Evolutionary conservation across 2,113 vertebrate species (phyloP), one percentile per base, ranked within the genome.

Genomic region (Otolemur garnettii): DNA sequence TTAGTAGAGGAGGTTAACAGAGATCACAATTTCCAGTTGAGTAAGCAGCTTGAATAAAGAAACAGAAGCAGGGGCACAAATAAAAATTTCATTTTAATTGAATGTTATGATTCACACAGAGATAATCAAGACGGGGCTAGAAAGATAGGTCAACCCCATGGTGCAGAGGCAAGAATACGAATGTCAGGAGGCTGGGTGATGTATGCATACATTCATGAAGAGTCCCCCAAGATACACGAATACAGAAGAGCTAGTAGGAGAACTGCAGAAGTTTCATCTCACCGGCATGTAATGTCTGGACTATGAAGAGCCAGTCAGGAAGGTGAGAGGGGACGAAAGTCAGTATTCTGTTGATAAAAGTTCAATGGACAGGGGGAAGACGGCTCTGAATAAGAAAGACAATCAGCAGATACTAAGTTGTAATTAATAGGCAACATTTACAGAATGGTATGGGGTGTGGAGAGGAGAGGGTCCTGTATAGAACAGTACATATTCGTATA

Each of bases 1-100:
- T 74, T 53, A 50, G 3, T 45, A 75, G 21, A 13, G 35, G 33
- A 69, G 17, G 7, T 74, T 85, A 88, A 84, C 22, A 74, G 78
- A 62, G 22, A 45, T 18, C 8, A 33, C 10, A 55, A 28, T 62
- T 62, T 62, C 14, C 30, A 38, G n/a, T 77, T 69, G 14, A 81
- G 22, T 89, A 62, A 84, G 53, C 4, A 78, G 15, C 69, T 94
- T 94, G 83, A 78, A 91, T 71, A 79, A 95, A 72, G 71, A 91
- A 93, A 74, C 5, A 94, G 64, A 68, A 94, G 24, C 50, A 24
- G 30, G 7, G 4, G 14, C 26, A 71, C 26, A 89, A 68, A 55
- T 55, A 38, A 75, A 59, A 80, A 14, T 45, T 85, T 18, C 17
- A 38, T 84, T 80, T 95, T 75, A 75, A 74, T 11, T 33, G n/a